phyloP scores from a whole-genome alignment of 2,797 vertebrate species.

The Caiman crocodilus region DNA sequence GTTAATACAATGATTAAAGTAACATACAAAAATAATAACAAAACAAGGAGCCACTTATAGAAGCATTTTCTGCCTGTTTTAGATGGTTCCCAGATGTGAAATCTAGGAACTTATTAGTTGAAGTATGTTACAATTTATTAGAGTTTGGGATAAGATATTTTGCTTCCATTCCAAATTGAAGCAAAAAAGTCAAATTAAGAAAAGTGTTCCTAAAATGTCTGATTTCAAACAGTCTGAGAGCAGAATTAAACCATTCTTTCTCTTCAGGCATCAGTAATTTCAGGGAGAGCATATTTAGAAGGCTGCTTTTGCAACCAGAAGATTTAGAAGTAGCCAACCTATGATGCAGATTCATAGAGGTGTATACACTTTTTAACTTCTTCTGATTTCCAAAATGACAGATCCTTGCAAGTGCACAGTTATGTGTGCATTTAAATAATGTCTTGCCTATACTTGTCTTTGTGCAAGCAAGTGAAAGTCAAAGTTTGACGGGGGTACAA shows the following conservation, averaged over 20 bases:
- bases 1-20: not conserved
- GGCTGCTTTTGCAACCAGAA: not conserved
- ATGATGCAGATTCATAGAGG: not conserved
- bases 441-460: not conserved
- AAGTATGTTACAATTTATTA: not conserved
- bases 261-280: accelerated
- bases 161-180: not conserved
- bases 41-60: not conserved
- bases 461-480: not conserved
- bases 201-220: not conserved
- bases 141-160: not conserved
- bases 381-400: no score
- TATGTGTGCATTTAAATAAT: not conserved
- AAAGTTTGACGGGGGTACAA: no score
- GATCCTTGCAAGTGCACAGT: no score
- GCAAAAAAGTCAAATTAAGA: not conserved
- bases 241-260: accelerated
- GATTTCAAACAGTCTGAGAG: not conserved
- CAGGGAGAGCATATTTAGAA: not conserved
- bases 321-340: no score
- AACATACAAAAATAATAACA: not conserved
- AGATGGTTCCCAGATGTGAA: not conserved
- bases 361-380: not conserved
- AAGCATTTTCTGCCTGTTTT: not conserved
- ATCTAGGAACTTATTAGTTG: not conserved